Base-by-base conservation (phyloP, 2,888 invertebrate species). In the Lepas anatifera region DNA sequence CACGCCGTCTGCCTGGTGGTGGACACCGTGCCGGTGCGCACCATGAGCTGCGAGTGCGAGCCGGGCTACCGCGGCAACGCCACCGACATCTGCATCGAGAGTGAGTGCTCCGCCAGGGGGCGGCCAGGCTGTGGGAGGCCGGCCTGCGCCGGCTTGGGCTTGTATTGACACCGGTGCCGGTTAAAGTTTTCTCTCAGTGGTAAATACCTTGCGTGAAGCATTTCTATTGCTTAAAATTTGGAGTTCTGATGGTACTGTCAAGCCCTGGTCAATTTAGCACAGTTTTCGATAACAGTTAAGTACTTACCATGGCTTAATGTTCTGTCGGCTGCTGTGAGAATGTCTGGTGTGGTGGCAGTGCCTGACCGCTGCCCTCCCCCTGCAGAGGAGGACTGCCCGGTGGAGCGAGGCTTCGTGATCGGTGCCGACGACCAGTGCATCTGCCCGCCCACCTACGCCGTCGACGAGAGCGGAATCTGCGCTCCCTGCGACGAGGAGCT, bases 11-110 rank as follows among this genome's bases (percentile, higher is more conserved):
- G 94, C 77, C 86, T 87, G 79, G 92, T 92, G 0, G 85, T 90
- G 35, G 89, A 93, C 77, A 90, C 92, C 7, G 80, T 88, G 37
- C 92, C 94, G 0, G 89, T 93, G 10, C 85, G 93, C 73, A 92
- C 93, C 0, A 91, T 94, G 89, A 85, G 92, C 48, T 95, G 94
- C 78, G 86, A 91, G 4, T 95, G 95, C 76, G 91, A 93, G 37
- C 89, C 90, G 68, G 94, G 94, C 27, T 93, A 91, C 76, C 87
- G 87, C 80, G 95, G 94, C 78, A 91, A 93, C 78, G 93, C 94
- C 29, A 87, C 91, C 13, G 84, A 89, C 16, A 87, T 88, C 77
- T 95, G 94, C 77, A 88, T 89, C 75, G 87, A 85, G 83, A 85
- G 92, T 87, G 84, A 86, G 85, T 84, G 48, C 18, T 16, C 4